These are phyloP conservation scores for Argyra leucocephala DNA, from an alignment of 2,888 invertebrate species.

Conservation along the genomic window DNA sequence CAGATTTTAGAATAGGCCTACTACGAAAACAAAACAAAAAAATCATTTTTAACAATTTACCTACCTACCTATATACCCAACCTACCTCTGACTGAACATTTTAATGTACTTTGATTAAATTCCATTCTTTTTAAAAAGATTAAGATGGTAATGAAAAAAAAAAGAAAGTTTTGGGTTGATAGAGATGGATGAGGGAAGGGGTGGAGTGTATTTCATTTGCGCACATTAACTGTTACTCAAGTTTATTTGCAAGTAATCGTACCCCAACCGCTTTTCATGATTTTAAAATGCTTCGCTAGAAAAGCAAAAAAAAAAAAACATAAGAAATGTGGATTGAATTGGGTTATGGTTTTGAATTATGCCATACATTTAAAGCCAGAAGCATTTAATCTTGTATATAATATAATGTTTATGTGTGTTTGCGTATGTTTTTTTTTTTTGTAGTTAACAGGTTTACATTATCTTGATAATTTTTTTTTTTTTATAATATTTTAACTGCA, in stretches of 20 bases:
- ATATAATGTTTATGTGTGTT: not conserved
- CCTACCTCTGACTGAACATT: not conserved
- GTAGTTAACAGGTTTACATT: no score
- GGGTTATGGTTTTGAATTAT: not conserved
- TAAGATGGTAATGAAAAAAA: no score
- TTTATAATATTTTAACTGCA: no score
- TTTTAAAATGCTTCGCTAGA: not conserved
- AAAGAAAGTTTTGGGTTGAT: no score
- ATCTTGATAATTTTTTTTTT: no score
- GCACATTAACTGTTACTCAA: not conserved
- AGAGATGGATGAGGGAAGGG: not conserved
- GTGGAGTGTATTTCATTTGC: not conserved
- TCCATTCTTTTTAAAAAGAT: not conserved
- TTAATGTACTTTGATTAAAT: not conserved
- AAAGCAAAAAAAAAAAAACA: not conserved
- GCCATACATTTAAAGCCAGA: not conserved
- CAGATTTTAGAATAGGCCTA: no score
- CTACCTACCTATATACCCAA: no score
- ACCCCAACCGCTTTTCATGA: not conserved
- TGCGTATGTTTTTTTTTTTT: no score
- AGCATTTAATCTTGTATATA: slow-evolving; percentile 1
- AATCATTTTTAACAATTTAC: no score
- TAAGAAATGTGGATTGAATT: not conserved
- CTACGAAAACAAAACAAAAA: no score
- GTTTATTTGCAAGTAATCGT: not conserved